Percentiles rank a stretch among this genome's conserved stretches.
Evolutionary conservation across 2,113 vertebrate species (phyloP).

Genomic region (Cynocephalus volans): DNA sequence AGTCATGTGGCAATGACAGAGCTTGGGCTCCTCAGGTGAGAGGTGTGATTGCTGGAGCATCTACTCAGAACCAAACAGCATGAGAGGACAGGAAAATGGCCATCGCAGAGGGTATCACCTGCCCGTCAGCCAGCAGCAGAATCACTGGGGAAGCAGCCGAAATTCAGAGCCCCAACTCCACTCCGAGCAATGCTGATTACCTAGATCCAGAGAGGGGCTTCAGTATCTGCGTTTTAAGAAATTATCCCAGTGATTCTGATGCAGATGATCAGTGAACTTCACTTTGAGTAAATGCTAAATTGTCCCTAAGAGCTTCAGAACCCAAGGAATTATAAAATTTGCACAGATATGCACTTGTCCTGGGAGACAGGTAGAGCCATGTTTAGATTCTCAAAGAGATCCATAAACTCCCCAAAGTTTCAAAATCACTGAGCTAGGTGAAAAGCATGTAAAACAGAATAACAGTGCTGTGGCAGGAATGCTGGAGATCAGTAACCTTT

Average conservation of each 20-base stretch:
- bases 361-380: background rate
- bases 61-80: background rate
- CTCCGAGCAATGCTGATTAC: background rate
- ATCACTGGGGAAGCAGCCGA: background rate
- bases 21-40: background rate
- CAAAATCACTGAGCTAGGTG: background rate
- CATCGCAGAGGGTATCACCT: fast-evolving
- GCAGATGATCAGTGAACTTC: background rate
- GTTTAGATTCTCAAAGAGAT: background rate
- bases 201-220: background rate
- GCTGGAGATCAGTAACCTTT: background rate
- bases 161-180: background rate
- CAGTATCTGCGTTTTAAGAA: background rate
- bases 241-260: background rate
- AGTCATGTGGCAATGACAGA: background rate
- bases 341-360: background rate
- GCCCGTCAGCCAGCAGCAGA: background rate
- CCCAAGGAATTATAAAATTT: background rate
- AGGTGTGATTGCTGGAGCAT: background rate
- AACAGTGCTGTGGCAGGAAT: background rate
- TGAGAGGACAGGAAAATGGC: background rate
- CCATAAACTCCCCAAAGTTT: background rate
- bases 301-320: background rate
- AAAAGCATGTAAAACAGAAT: background rate
- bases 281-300: background rate